phyloP scores from a whole-genome alignment of 2,797 vertebrate genomes.

The Platyrinchus mystaceus region DNA sequence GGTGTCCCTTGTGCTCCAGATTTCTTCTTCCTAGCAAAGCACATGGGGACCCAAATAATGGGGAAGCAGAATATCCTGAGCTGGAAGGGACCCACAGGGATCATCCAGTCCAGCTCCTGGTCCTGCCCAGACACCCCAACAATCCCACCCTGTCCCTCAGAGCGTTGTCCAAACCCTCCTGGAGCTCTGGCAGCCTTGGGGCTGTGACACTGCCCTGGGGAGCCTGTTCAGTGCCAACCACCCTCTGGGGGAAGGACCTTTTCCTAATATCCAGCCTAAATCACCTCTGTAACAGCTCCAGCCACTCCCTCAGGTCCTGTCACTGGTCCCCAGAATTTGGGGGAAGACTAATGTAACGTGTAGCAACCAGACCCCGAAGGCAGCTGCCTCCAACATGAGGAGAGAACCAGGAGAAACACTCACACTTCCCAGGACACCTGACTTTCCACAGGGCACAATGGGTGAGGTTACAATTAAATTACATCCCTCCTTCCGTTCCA shows the following conservation, averaged over 20 bases:
- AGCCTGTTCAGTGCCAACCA: not conserved
- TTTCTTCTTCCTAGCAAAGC: not conserved
- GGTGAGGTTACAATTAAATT: not conserved
- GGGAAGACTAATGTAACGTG: fast-evolving
- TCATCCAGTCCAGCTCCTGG: fast-evolving
- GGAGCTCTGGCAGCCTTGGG: not conserved
- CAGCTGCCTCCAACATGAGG: not conserved
- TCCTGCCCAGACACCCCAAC: not conserved
- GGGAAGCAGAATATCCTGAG: not conserved
- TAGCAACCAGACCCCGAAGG: not conserved
- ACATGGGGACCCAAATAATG: fast-evolving
- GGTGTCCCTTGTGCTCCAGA: fast-evolving
- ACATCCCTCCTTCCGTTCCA: not conserved
- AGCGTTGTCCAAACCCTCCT: fast-evolving
- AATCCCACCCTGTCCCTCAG: not conserved
- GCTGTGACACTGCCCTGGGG: fast-evolving
- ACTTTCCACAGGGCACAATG: fast-evolving
- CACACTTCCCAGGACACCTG: not conserved
- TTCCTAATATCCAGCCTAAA: fast-evolving
- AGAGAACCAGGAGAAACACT: not conserved
- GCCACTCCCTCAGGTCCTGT: fast-evolving
- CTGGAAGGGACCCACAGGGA: not conserved
- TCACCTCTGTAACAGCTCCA: not conserved
- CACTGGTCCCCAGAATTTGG: not conserved
- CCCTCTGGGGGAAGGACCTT: not conserved